Evolutionary conservation across 2,797 vertebrate species (phyloP), one percentile per base, ranked within the genome.

Genomic region (Syndactyla subalaris): DNA sequence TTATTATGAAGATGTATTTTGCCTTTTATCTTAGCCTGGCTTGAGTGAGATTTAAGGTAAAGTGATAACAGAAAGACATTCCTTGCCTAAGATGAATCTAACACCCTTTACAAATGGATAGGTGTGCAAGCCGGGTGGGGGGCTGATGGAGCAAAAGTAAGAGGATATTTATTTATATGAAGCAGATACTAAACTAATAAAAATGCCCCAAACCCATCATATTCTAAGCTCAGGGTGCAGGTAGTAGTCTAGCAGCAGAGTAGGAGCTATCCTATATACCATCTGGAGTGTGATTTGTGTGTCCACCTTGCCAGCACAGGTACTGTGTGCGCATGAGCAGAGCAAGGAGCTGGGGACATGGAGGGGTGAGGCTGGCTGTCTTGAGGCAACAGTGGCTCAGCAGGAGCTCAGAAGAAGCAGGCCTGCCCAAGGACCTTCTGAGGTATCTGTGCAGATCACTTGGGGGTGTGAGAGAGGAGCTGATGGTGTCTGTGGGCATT

Each of bases 221-320:
- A 51, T 85, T 85, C 79, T 79, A 70, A 66, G 11, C 13, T 80
- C 5, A 4, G 24, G 6, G 32, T 67, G n/a, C 24, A n/a, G 39
- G 10, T 43, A 52, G 24, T 19, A 57, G 46, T 32, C 46, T 73
- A 43, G 23, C 18, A 81, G 79, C 36, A 86, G n/a, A 26, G 26
- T 12, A 7, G 19, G 20, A 23, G 16, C 22, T 73, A 32, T 13
- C 5, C 29, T 22, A 7, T 34, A 15, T 68, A 45, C 23, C 71
- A 26, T 41, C 43, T 24, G 36, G 17, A 3, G 2, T 19, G 21
- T 4, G 13, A 24, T 0, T 0, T 20, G 24, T 8, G 2, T 7
- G 30, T 18, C 43, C 6, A 0, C 43, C 32, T 62, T 6, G 10
- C 8, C 3, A 2, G 54, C 10, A 8, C n/a, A 72, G 27, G 15